Evolutionary conservation across 2,113 vertebrate species (phyloP).

Genomic region (Prinia subflava): DNA sequence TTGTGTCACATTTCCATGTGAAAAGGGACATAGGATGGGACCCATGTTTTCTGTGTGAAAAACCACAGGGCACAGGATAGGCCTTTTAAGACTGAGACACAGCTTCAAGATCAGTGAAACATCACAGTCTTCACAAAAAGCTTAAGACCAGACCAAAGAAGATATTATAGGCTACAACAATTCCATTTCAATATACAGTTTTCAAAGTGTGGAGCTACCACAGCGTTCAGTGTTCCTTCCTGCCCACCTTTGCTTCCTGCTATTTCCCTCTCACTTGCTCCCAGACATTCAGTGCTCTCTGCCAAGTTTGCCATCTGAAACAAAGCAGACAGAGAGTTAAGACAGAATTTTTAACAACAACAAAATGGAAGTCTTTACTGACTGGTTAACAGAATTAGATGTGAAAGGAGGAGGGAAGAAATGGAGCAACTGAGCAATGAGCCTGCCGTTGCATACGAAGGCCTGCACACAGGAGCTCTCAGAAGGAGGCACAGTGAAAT

Average conservation of each 20-base stretch:
- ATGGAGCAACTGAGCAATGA: not conserved
- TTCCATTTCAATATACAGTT: not conserved
- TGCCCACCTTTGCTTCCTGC: constrained; percentile 52
- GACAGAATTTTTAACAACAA: not conserved
- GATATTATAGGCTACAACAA: not conserved
- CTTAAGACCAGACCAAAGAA: not conserved
- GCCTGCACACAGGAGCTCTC: not conserved
- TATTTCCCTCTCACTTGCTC: constrained; percentile 5
- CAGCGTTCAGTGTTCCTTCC: not conserved
- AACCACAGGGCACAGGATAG: not conserved
- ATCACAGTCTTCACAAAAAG: not conserved
- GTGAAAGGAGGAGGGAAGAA: not conserved
- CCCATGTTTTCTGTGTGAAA: not conserved
- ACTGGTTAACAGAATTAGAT: not conserved
- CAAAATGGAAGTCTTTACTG: not conserved
- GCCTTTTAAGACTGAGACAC: not conserved
- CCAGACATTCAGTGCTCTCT: not conserved
- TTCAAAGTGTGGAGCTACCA: not conserved
- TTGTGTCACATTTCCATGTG: rapidly evolving
- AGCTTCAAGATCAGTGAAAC: not conserved
- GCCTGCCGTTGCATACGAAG: rapidly evolving
- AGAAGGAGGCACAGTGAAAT: not conserved
- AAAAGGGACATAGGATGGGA: not conserved
- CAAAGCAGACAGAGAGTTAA: not conserved
- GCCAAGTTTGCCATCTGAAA: constrained; percentile 22